Conservation (phyloP, 1,140 invertebrate genomes). For the Asbolus verrucosus region DNA sequence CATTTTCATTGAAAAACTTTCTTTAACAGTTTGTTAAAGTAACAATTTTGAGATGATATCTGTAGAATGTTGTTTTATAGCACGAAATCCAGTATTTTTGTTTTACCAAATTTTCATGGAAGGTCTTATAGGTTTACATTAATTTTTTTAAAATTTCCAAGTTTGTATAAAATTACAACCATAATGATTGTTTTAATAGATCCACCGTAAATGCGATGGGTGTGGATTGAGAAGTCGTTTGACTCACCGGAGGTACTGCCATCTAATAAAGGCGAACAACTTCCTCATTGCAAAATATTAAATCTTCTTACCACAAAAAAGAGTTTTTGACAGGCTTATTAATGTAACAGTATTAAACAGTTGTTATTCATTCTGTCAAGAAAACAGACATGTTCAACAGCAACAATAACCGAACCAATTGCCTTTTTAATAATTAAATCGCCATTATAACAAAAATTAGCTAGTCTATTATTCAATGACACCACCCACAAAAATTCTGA, state of each 20-base stretch:
- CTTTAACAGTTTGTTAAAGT: too few species aligned
- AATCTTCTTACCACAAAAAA: slow-evolving; percentile 4
- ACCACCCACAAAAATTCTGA: background rate
- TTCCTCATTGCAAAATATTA: slow-evolving; percentile 33
- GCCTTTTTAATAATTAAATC: too few species aligned
- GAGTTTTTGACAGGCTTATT: slow-evolving; percentile 17
- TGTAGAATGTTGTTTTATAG: too few species aligned
- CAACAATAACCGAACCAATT: too few species aligned
- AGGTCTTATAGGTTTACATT: background rate
- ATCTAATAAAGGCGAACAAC: slow-evolving; percentile 27
- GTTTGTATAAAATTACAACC: background rate
- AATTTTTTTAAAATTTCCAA: too few species aligned
- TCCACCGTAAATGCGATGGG: slow-evolving; percentile 2
- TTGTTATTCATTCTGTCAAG: slow-evolving; percentile 16
- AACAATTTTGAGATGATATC: too few species aligned
- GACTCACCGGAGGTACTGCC: slow-evolving; percentile 25
- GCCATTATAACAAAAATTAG: too few species aligned
- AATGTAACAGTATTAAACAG: slow-evolving; percentile 14
- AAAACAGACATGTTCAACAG: too few species aligned
- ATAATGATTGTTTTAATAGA: slow-evolving; percentile 12
- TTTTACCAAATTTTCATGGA: background rate
- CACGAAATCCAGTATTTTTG: background rate
- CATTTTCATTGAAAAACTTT: too few species aligned
- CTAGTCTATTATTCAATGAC: background rate
- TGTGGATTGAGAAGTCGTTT: slow-evolving; percentile 7